Evolutionary conservation across 2,113 vertebrate genomes (phyloP).

Genomic region (Rhadina sibilatrix): DNA sequence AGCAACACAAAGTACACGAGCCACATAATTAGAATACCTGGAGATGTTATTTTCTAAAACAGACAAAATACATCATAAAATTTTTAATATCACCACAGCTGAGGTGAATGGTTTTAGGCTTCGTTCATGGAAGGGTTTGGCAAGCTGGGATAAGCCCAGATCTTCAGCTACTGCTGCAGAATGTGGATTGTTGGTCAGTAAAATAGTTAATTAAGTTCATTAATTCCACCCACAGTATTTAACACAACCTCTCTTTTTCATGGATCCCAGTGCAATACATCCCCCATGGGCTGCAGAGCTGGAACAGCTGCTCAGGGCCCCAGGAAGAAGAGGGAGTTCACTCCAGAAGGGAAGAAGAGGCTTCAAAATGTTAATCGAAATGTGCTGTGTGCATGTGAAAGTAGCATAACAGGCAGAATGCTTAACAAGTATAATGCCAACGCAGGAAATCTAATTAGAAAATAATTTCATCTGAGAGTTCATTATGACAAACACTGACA

Average conservation of each 20-base stretch:
- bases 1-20: neutral
- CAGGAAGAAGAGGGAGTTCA: neutral
- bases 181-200: neutral
- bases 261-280: neutral
- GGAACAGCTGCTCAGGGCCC: neutral
- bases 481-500: constrained; percentile 6
- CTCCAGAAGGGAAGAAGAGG: neutral
- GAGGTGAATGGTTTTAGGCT: neutral
- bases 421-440: neutral
- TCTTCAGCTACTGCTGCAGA: neutral
- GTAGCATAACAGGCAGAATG: neutral
- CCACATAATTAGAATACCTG: neutral
- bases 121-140: neutral
- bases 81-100: neutral
- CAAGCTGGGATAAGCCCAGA: neutral
- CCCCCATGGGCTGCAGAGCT: neutral
- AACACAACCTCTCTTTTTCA: neutral
- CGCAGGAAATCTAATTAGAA: constrained; percentile 3
- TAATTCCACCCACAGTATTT: neutral
- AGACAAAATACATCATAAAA: neutral
- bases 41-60: neutral
- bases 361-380: constrained; percentile 4
- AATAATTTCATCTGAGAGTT: constrained; percentile 26
- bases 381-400: neutral
- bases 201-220: neutral